A percentile compares a stretch with the other conserved stretches of the same genome.
Conservation (phyloP, 2,888 invertebrate species). For the Drosophila cracens region DNA sequence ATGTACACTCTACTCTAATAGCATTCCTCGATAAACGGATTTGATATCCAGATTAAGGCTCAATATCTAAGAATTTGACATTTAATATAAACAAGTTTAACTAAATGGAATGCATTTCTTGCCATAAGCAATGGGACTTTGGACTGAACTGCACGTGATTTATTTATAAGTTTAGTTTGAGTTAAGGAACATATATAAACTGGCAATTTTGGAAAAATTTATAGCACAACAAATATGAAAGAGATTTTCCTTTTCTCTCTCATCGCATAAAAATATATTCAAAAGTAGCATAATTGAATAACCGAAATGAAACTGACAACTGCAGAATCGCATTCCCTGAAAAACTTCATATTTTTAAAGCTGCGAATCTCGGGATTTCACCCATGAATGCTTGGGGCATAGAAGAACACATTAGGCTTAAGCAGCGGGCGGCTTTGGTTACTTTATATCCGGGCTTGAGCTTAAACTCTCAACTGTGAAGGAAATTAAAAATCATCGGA, state of each 20-base stretch:
- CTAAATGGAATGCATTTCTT: too few species aligned
- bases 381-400: not conserved
- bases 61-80: not conserved
- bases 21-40: too few species aligned
- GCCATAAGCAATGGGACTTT: too few species aligned
- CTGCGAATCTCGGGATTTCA: slow-evolving; percentile 1
- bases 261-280: not conserved
- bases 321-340: not conserved
- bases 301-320: not conserved
- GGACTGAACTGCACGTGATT: too few species aligned
- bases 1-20: too few species aligned
- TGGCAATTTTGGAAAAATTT: too few species aligned
- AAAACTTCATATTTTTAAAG: not conserved
- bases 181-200: too few species aligned
- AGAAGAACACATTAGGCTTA: slow-evolving; percentile 25
- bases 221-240: too few species aligned
- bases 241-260: too few species aligned
- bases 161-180: too few species aligned
- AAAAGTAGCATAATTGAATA: not conserved
- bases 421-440: slow-evolving; percentile 23
- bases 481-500: slow-evolving; percentile 60
- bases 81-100: not conserved
- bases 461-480: slow-evolving; percentile 41
- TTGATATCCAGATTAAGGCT: not conserved
- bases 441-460: slow-evolving; percentile 20